A percentile compares a stretch with the other conserved stretches of the same genome.
phyloP scores from a whole-genome alignment of 2,888 invertebrate genomes.

The Geophilus truncorum region DNA sequence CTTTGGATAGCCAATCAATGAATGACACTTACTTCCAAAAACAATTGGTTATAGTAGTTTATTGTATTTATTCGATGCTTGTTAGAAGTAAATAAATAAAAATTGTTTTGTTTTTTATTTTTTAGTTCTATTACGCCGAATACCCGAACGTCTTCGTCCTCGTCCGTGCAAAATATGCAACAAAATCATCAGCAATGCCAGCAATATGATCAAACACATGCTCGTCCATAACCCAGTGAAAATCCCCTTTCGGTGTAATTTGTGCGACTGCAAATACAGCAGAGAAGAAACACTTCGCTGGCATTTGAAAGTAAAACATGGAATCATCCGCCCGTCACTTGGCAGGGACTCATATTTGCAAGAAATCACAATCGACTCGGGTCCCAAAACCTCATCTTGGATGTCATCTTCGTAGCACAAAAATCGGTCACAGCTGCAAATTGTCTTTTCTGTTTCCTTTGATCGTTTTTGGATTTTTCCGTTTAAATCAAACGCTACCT shows the following conservation, averaged over 20 bases:
- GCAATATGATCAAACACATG: constrained; percentile 37
- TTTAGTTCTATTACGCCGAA: constrained; percentile 30
- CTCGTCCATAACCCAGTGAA: constrained; percentile 33
- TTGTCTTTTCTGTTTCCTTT: background rate
- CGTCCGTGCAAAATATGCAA: constrained; percentile 36
- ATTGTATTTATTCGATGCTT: background rate
- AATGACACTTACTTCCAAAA: background rate
- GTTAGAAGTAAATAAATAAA: background rate
- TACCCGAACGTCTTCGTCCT: constrained; percentile 34
- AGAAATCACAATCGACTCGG: constrained; percentile 25
- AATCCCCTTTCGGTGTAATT: constrained; percentile 31
- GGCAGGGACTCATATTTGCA: constrained; percentile 19
- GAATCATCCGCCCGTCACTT: constrained; percentile 10
- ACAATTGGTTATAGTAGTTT: background rate
- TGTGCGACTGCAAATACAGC: constrained; percentile 36
- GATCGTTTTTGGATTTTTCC: too few species aligned
- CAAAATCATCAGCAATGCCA: constrained; percentile 37
- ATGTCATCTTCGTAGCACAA: constrained; percentile 17
- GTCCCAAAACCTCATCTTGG: constrained; percentile 19
- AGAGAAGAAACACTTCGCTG: constrained; percentile 34
- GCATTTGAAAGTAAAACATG: constrained; percentile 33
- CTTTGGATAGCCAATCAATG: background rate
- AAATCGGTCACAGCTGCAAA: constrained; percentile 10
- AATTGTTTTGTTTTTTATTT: background rate
- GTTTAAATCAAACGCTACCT: constrained; percentile 14